These are phyloP conservation scores for Peromyscus nudipes DNA, from an alignment of 2,797 vertebrate genomes.

Conservation along the genomic window DNA sequence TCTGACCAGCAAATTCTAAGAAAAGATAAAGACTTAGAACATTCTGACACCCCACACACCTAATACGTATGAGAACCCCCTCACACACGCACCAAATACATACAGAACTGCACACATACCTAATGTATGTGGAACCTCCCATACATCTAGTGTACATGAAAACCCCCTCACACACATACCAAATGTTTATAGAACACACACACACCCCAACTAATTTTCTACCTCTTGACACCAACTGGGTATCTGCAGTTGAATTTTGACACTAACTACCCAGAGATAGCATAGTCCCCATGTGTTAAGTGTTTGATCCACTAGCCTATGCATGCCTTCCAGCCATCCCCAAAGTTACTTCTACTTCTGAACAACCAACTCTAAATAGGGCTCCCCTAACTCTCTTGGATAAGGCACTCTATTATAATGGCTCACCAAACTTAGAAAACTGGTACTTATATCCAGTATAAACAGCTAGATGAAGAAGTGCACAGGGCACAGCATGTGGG, in stretches of 20 bases:
- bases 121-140: neutral
- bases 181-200: neutral
- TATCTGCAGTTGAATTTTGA: neutral
- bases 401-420: neutral
- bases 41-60: neutral
- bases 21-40: neutral
- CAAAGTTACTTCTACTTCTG: neutral
- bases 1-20: neutral
- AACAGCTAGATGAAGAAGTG: no score
- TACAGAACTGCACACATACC: neutral
- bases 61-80: neutral
- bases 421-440: neutral
- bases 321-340: neutral
- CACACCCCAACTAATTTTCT: neutral
- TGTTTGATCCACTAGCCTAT: neutral
- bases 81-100: neutral
- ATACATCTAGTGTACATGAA: neutral
- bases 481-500: accelerated
- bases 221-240: neutral
- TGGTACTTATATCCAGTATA: accelerated
- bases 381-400: no score
- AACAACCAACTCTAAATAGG: neutral
- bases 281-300: no score
- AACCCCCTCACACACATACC: neutral
- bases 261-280: neutral